These are phyloP conservation scores for Morone saxatilis DNA, from an alignment of 2,113 vertebrate species.

Conservation along the genomic window DNA sequence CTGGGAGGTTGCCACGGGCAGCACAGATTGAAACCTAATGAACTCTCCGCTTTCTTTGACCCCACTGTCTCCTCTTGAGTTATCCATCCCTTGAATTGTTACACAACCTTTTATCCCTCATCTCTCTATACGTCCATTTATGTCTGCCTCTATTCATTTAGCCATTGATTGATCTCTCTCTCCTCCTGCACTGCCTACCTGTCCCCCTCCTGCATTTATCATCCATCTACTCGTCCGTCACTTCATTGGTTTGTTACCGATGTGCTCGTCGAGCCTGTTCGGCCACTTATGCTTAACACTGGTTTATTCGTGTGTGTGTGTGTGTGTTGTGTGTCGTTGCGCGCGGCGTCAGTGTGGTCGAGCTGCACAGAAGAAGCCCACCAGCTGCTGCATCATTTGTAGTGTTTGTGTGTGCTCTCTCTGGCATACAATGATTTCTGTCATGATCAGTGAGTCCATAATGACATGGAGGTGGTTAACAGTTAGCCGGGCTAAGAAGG, in stretches of 20 bases:
- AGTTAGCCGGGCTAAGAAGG: conserved; percentile 22
- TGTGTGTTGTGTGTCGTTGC: neutral
- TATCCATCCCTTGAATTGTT: conserved; percentile 43
- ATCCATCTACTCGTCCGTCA: conserved; percentile 22
- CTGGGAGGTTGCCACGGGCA: conserved; percentile 18
- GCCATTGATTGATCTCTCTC: conserved; percentile 50
- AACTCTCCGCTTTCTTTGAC: conserved; percentile 58
- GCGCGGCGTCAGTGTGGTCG: neutral
- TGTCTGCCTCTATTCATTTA: conserved; percentile 26
- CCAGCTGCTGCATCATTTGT: conserved; percentile 28
- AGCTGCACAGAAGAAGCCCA: conserved; percentile 5
- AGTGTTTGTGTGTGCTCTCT: neutral
- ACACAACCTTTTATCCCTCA: conserved; percentile 22
- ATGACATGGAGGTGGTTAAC: conserved; percentile 27
- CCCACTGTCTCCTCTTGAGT: conserved; percentile 31
- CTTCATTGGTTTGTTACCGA: conserved; percentile 36
- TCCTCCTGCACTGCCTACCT: neutral
- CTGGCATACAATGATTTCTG: conserved; percentile 33
- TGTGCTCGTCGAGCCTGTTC: conserved; percentile 33
- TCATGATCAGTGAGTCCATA: conserved; percentile 10
- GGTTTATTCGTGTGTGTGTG: conserved; percentile 19
- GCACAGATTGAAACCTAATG: conserved; percentile 57
- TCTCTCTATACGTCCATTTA: conserved; percentile 17
- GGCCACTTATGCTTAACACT: conserved; percentile 25
- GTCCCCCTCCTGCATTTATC: conserved; percentile 6